A percentile compares a stretch with the other conserved stretches of the same genome.
These are phyloP conservation scores for Pelodytes ibericus DNA, from an alignment of 2,797 vertebrate species.

Conservation along the genomic window DNA sequence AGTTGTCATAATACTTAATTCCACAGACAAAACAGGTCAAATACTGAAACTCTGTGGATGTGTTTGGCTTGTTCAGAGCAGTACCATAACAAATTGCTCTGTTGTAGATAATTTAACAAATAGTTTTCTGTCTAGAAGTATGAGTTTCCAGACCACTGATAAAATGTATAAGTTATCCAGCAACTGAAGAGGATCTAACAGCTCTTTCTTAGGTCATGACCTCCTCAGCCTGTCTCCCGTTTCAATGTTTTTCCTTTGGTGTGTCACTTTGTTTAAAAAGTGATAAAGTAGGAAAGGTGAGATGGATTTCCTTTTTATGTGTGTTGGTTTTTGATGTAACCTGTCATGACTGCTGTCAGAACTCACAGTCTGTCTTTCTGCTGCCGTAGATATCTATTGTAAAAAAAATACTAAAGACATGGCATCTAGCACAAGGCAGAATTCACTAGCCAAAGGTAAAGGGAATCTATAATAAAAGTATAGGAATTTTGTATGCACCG, in stretches of 20 bases:
- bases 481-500: too few relatives aligned
- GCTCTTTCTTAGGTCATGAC: constrained; percentile 9
- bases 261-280: constrained; percentile 48
- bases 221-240: constrained; percentile 17
- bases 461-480: too few relatives aligned
- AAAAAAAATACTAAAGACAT: constrained; percentile 21
- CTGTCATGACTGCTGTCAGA: constrained; percentile 45
- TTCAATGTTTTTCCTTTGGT: constrained; percentile 20
- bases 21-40: too few relatives aligned
- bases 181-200: constrained; percentile 18
- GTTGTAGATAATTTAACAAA: background rate
- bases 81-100: background rate
- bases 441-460: background rate
- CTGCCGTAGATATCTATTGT: constrained; percentile 12
- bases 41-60: too few relatives aligned
- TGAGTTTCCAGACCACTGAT: constrained; percentile 6
- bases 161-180: constrained; percentile 14
- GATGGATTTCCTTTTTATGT: constrained; percentile 36
- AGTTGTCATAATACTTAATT: too few relatives aligned
- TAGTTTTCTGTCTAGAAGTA: background rate
- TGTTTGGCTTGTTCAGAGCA: too few relatives aligned
- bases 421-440: background rate
- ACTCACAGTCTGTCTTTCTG: constrained; percentile 40
- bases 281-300: constrained; percentile 40
- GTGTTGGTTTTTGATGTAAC: constrained; percentile 52